Evolutionary conservation across 2,888 invertebrate genomes (phyloP).

Genomic region (Andrena chrysosceles): DNA sequence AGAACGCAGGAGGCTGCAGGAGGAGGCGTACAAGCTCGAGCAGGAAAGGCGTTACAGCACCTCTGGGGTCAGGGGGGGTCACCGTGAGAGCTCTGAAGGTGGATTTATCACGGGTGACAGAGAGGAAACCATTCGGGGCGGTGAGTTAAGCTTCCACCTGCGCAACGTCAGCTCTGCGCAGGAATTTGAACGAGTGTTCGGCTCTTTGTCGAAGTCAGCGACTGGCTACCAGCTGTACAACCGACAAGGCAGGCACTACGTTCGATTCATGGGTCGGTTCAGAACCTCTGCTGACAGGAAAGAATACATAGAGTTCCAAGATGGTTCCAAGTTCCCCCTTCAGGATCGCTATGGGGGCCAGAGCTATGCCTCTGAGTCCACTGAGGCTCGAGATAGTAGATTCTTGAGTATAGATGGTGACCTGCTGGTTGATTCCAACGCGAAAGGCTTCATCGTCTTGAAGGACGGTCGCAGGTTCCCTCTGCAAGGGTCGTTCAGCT

Average conservation of each 20-base stretch:
- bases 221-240: slow-evolving; percentile 70
- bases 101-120: slow-evolving; percentile 75
- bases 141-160: slow-evolving; percentile 69
- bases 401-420: slow-evolving; percentile 75
- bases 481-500: slow-evolving; percentile 75
- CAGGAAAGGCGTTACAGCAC: slow-evolving; percentile 65
- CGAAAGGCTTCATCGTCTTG: slow-evolving; percentile 75
- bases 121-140: slow-evolving; percentile 71
- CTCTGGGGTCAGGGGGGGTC: background rate
- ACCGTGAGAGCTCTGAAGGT: slow-evolving; percentile 39
- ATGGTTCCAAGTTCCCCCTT: slow-evolving; percentile 76
- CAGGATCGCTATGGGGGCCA: slow-evolving; percentile 73
- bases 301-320: slow-evolving; percentile 78
- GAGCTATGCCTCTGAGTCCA: slow-evolving; percentile 61
- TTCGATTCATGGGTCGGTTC: slow-evolving; percentile 76
- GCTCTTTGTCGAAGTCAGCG: slow-evolving; percentile 69
- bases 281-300: slow-evolving; percentile 70
- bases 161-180: slow-evolving; percentile 72
- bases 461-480: slow-evolving; percentile 77
- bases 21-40: slow-evolving; percentile 74
- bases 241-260: slow-evolving; percentile 73
- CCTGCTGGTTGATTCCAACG: slow-evolving; percentile 73
- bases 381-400: slow-evolving; percentile 52
- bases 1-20: slow-evolving; percentile 36
- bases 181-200: slow-evolving; percentile 74